Evolutionary conservation across 2,113 vertebrate genomes (phyloP), one percentile per base, ranked within the genome.

Genomic region (Grammomys dolichurus): DNA sequence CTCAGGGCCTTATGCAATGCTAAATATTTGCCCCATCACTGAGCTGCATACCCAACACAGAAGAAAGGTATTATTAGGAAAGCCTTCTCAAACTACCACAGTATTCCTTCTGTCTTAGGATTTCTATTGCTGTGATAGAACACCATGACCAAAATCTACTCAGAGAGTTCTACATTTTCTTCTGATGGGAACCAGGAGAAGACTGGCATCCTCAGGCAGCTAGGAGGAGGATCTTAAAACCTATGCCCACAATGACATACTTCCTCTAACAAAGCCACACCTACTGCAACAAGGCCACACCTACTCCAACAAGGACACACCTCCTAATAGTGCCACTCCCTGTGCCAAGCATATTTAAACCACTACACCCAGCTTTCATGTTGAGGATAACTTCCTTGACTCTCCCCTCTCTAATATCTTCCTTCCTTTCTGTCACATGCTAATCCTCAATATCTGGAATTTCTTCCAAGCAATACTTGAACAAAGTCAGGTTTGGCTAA

Each of bases 91-190:
- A 85, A 84, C 91, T 85, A 69, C 24, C 16, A 46, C 7, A 6
- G 95, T 40, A 80, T 95, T 86, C 56, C 40, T 82, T 82, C 80
- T 82, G 22, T 82, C 36, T 26, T 60, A 63, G 81, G n/a, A 82
- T 84, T 60, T 63, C 56, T 28, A 17, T 40, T 84, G 81, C 81
- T 63, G 20, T 28, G n/a, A 60, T 43, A 82, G 40, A 16, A 43
- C 56, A 84, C 22, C 24, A 84, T 43, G 24, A 63, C 24, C 58
- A 28, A 43, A 63, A 43, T 43, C n/a, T 63, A 43, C 24, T 17
- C 14, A 5, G 24, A 19, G n/a, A 43, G 14, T 69, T 69, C 28
- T 67, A 67, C 28, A 5, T 69, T 69, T 69, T 33, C 65, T 69
- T 69, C 28, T 33, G 28, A 33, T 33, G 65, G 65, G 31, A 69